Conservation (phyloP, 2,113 vertebrate species). For the Martes martes region DNA sequence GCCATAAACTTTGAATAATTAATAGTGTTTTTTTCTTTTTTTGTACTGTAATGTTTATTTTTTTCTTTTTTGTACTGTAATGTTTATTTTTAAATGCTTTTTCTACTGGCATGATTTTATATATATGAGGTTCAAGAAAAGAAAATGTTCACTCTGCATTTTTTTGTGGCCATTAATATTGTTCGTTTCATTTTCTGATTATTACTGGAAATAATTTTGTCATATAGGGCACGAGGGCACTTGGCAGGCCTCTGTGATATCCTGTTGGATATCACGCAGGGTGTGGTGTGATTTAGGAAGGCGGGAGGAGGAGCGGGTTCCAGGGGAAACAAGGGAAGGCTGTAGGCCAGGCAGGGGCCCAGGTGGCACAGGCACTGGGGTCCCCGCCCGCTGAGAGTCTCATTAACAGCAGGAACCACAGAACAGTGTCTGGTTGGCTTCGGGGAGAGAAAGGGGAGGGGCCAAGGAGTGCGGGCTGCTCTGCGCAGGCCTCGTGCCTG, state of each 20-base stretch:
- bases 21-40: background rate
- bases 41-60: background rate
- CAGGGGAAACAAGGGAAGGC: background rate
- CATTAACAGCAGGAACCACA: background rate
- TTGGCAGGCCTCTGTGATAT: background rate
- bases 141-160: background rate
- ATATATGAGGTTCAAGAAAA: background rate
- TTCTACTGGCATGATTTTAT: background rate
- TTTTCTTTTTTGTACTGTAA: background rate
- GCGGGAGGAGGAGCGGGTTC: background rate
- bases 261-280: fast-evolving
- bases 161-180: background rate
- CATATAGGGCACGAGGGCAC: background rate
- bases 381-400: background rate
- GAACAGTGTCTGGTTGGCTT: background rate
- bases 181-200: background rate
- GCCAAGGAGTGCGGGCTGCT: fast-evolving
- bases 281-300: background rate
- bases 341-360: background rate
- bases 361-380: background rate
- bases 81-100: slow-evolving; percentile 42
- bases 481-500: background rate
- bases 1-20: slow-evolving; percentile 3
- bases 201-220: background rate
- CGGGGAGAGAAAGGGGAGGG: background rate